phyloP scores from a whole-genome alignment of 2,113 vertebrate species.

The Raja brachyura region DNA sequence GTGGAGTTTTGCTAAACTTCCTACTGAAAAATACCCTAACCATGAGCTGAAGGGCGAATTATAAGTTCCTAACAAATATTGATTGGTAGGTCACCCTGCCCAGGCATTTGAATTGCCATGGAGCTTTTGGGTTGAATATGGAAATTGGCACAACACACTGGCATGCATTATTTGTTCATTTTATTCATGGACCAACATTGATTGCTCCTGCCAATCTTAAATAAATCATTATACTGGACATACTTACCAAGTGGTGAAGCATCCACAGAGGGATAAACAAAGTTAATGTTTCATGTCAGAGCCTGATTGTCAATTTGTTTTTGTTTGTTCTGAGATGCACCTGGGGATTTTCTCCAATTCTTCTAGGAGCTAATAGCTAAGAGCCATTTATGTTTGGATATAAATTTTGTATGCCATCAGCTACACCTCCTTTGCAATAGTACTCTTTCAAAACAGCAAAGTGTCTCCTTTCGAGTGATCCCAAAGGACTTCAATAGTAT shows the following conservation, averaged over 20 bases:
- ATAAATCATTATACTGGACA: too few species aligned
- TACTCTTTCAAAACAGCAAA: not conserved
- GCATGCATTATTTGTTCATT: not conserved
- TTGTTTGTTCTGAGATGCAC: not conserved
- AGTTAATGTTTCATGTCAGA: too few species aligned
- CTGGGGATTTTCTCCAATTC: not conserved
- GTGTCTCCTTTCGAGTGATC: not conserved
- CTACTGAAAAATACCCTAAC: not conserved
- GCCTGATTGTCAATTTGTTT: too few species aligned
- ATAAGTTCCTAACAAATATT: not conserved
- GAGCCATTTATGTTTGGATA: not conserved
- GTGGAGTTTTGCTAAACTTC: not conserved
- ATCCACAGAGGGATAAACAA: too few species aligned
- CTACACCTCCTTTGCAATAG: not conserved
- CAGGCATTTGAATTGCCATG: not conserved
- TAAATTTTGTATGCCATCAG: not conserved
- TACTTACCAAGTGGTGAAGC: too few species aligned
- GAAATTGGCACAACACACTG: not conserved
- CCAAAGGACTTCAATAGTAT: not conserved
- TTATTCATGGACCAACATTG: not conserved
- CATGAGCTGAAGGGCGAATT: not conserved
- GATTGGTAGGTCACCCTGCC: not conserved
- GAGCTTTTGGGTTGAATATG: not conserved
- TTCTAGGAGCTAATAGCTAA: too few species aligned
- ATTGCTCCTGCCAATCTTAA: not conserved